phyloP scores from a whole-genome alignment of 2,797 vertebrate genomes.

The Gadopsis bispinosus region DNA sequence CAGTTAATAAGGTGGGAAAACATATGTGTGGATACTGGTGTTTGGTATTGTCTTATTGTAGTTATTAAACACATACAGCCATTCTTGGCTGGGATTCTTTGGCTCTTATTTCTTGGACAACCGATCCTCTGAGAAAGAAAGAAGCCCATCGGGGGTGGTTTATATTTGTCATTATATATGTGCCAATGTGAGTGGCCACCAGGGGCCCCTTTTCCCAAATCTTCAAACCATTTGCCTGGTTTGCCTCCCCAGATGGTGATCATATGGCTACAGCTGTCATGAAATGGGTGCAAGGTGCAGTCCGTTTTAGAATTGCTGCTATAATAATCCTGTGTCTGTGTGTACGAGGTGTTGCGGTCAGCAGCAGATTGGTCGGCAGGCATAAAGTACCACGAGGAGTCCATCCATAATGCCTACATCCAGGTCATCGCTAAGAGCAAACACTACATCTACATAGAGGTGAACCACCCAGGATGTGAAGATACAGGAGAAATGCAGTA shows the following conservation, averaged over 20 bases:
- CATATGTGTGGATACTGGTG: neutral
- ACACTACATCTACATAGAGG: conserved; percentile 92
- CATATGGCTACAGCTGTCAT: neutral
- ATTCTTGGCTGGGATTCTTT: neutral
- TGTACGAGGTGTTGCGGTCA: conserved; percentile 90
- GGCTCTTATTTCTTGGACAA: neutral
- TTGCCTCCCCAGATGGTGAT: too few relatives aligned
- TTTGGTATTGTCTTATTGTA: neutral
- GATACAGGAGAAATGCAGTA: neutral
- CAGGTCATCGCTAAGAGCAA: conserved; percentile 93
- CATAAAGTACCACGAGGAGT: conserved; percentile 97
- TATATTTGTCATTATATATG: too few relatives aligned
- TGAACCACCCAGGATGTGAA: conserved; percentile 33
- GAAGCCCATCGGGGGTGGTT: too few relatives aligned
- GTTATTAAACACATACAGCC: neutral
- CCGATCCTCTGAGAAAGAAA: too few relatives aligned
- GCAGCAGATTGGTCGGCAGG: conserved; percentile 96
- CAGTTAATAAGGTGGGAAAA: neutral
- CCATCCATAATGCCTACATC: conserved; percentile 93
- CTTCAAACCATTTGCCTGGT: too few relatives aligned
- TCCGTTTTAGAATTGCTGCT: neutral
- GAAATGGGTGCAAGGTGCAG: neutral
- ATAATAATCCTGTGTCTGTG: neutral
- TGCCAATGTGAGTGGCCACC: too few relatives aligned
- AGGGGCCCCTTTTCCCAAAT: too few relatives aligned